A percentile compares a stretch with the other conserved stretches of the same genome.
These are phyloP conservation scores for Pseudonaja textilis DNA, from an alignment of 2,113 vertebrate genomes.

Conservation along the genomic window DNA sequence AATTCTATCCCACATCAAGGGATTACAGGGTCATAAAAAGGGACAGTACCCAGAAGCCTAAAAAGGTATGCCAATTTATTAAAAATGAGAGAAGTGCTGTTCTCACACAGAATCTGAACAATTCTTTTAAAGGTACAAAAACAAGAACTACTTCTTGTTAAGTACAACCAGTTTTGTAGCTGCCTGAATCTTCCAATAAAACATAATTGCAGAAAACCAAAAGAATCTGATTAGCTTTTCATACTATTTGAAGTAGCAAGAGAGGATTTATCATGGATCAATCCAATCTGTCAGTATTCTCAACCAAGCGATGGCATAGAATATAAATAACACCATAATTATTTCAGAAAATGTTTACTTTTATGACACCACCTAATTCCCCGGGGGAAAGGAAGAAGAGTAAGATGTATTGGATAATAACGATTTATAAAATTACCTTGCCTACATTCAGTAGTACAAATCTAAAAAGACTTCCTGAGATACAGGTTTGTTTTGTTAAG, in stretches of 20 bases:
- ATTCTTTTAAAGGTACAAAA: background rate
- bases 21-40: background rate
- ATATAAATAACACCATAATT: background rate
- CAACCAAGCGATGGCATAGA: background rate
- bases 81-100: background rate
- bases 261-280: background rate
- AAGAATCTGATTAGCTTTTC: background rate
- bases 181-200: background rate
- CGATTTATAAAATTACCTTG: background rate
- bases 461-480: background rate
- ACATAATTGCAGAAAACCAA: background rate
- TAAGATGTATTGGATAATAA: background rate
- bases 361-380: background rate
- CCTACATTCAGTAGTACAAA: background rate
- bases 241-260: background rate
- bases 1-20: background rate
- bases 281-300: background rate
- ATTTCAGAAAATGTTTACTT: background rate
- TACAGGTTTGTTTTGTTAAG: background rate
- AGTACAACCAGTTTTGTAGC: background rate
- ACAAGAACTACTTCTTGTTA: background rate
- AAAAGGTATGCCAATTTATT: background rate
- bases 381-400: conserved; percentile 9
- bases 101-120: background rate
- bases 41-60: too few species aligned